A percentile compares a stretch with the other conserved stretches of the same genome.
Evolutionary conservation across 2,113 vertebrate genomes (phyloP).

Genomic region (Mystacornis crossleyi): DNA sequence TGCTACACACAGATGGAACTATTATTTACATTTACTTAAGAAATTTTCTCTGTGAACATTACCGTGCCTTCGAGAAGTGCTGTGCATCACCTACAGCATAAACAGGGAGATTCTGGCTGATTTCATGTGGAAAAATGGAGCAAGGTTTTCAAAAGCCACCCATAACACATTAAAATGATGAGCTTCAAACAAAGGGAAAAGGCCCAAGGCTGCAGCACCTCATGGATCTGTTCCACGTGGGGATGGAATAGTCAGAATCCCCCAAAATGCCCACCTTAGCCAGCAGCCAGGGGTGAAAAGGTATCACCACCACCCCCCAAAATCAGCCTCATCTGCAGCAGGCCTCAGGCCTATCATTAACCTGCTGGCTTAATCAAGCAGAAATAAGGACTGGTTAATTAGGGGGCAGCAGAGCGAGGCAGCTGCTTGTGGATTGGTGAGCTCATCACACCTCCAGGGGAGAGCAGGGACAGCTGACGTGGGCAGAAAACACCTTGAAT

Average conservation of each 20-base stretch:
- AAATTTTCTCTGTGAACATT: neutral
- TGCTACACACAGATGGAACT: constrained; percentile 43
- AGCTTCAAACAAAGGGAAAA: neutral
- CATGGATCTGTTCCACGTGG: rapidly evolving
- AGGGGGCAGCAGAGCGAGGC: constrained; percentile 3
- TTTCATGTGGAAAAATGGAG: neutral
- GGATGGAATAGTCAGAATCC: neutral
- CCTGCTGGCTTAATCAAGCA: constrained; percentile 41
- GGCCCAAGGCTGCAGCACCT: neutral
- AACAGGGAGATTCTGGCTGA: neutral
- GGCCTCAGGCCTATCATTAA: neutral
- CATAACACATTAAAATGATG: rapidly evolving
- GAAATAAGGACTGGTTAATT: constrained; percentile 33
- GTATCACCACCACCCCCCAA: neutral
- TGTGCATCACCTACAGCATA: neutral
- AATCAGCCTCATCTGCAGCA: neutral
- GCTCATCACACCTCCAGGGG: neutral
- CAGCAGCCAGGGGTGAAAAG: neutral
- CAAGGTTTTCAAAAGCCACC: neutral
- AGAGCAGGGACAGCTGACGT: neutral
- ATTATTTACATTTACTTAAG: constrained; percentile 22
- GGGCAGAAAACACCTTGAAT: neutral
- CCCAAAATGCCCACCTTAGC: neutral
- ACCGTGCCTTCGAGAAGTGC: neutral
- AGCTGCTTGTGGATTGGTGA: neutral